phyloP scores from a whole-genome alignment of 2,797 vertebrate genomes.

The Sardinella longiceps region DNA sequence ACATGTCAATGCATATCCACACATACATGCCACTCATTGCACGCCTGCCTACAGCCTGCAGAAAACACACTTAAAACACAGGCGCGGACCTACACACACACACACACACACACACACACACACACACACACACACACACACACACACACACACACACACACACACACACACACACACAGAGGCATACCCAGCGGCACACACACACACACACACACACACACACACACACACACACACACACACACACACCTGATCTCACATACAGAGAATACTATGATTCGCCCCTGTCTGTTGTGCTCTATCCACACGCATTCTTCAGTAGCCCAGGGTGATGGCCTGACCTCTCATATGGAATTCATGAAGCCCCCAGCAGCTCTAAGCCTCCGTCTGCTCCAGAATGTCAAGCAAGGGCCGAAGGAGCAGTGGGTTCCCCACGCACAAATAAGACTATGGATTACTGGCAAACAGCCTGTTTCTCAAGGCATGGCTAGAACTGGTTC shows the following conservation, averaged over 20 bases:
- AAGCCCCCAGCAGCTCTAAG: not conserved
- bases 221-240: conserved; percentile 23
- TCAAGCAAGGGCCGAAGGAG: not conserved
- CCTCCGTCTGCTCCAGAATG: not conserved
- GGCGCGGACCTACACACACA: not conserved
- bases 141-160: not conserved
- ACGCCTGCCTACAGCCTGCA: no score
- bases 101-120: not conserved
- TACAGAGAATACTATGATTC: conserved; percentile 22
- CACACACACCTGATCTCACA: not conserved
- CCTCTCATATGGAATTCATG: conserved; percentile 1
- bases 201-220: conserved; percentile 28
- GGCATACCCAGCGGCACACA: not conserved
- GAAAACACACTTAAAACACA: no score
- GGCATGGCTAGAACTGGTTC: not conserved
- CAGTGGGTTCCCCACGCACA: not conserved
- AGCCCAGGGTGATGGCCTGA: not conserved
- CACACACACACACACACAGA: no score
- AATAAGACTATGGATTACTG: not conserved
- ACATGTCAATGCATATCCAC: not conserved
- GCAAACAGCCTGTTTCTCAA: no score
- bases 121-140: not conserved
- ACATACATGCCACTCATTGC: no score
- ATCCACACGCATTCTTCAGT: not conserved
- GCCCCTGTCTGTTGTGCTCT: not conserved